phyloP scores from a whole-genome alignment of 2,113 vertebrate species.

The Actenoides lindsayi region DNA sequence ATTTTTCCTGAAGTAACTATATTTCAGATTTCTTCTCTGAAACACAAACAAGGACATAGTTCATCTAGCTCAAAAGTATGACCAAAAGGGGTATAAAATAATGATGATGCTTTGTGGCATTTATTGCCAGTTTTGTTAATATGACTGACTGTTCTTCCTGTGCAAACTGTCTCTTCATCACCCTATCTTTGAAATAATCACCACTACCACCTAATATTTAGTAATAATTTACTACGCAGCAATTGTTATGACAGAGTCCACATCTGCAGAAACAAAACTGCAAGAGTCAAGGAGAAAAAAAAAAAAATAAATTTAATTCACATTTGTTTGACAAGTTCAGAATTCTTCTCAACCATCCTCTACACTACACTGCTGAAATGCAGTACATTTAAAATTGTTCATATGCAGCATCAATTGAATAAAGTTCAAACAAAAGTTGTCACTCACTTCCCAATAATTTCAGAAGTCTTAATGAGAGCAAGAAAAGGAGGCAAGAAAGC shows the following conservation, averaged over 20 bases:
- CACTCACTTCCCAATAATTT: background rate
- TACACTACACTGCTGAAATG: background rate
- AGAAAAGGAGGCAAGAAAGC: background rate
- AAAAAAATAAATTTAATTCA: background rate
- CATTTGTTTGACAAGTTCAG: constrained; percentile 8
- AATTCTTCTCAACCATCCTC: background rate
- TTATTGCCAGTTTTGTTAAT: constrained; percentile 59
- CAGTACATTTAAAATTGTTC: background rate
- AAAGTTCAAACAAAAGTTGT: background rate
- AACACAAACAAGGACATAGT: constrained; percentile 66
- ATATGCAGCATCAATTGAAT: background rate
- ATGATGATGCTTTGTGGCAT: constrained; percentile 54
- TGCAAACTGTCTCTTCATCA: constrained; percentile 49
- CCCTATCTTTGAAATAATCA: constrained; percentile 40
- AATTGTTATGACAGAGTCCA: background rate
- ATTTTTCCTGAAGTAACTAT: constrained; percentile 35
- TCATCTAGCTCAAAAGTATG: constrained; percentile 39
- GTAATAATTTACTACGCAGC: constrained; percentile 15
- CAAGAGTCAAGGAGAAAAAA: background rate
- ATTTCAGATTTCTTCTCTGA: constrained; percentile 49
- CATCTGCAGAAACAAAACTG: background rate
- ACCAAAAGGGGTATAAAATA: constrained; percentile 35
- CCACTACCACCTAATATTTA: constrained; percentile 14
- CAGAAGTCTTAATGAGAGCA: background rate
- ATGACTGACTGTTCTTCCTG: constrained; percentile 39